Evolutionary conservation across 2,888 invertebrate species (phyloP).

Genomic region (Leistus spinibarbis): DNA sequence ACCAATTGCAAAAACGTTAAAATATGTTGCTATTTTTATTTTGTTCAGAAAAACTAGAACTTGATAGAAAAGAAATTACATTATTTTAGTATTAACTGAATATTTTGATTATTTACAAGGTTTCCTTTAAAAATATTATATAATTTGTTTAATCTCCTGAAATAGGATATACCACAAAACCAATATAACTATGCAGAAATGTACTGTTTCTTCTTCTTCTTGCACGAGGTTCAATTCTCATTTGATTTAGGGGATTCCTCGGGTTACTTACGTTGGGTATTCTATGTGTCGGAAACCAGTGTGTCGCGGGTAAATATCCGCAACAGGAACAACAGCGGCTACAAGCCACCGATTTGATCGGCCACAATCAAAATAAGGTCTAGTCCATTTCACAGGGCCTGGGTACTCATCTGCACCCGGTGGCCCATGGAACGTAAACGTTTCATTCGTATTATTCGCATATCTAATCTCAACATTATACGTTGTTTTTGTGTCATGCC

Average conservation of each 20-base stretch:
- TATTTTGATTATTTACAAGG: no score
- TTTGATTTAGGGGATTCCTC: not conserved
- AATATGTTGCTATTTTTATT: no score
- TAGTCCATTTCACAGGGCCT: conserved; percentile 92
- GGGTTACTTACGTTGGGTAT: conserved; percentile 80
- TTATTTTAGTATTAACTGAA: no score
- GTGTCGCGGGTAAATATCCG: conserved; percentile 93
- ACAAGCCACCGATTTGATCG: conserved; percentile 95
- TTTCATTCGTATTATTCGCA: conserved; percentile 93
- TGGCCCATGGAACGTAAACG: conserved; percentile 95
- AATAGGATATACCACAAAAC: no score
- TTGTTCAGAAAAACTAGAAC: no score
- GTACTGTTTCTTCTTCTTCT: no score
- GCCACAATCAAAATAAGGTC: conserved; percentile 96
- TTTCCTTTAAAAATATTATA: no score
- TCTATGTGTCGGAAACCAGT: conserved; percentile 92
- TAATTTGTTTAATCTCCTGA: no score
- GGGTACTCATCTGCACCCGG: conserved; percentile 88
- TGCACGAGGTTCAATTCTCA: no score
- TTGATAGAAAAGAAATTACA: no score
- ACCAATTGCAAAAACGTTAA: no score
- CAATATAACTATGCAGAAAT: no score
- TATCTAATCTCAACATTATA: conserved; percentile 94
- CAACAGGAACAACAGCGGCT: conserved; percentile 91
- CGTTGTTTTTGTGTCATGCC: conserved; percentile 91